Evolutionary conservation across 2,113 vertebrate species (phyloP).

Genomic region (Rhombomys opimus): DNA sequence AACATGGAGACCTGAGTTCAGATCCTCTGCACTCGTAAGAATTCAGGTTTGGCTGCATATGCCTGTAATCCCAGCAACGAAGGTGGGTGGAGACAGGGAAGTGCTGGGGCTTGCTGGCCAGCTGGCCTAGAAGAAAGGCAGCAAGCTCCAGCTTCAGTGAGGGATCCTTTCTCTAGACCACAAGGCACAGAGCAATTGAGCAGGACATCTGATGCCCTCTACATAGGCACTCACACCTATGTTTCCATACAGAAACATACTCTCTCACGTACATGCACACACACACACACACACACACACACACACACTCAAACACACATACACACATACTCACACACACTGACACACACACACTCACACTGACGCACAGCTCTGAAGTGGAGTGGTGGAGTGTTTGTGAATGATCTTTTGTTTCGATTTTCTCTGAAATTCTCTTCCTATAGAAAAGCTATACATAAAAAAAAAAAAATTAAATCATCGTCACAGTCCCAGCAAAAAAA

Average conservation of each 20-base stretch:
- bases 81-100: not conserved
- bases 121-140: not conserved
- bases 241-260: not conserved
- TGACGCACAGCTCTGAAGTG: not conserved
- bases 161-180: not conserved
- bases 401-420: slow-evolving; percentile 42
- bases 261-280: not conserved
- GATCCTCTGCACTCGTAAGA: not conserved
- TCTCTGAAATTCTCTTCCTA: slow-evolving; percentile 36
- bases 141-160: not conserved
- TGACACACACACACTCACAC: not conserved
- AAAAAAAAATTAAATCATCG: slow-evolving; percentile 22
- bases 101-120: no score
- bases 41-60: no score
- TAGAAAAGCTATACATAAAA: not conserved
- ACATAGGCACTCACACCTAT: not conserved
- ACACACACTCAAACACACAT: not conserved
- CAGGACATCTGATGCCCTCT: not conserved
- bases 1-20: not conserved
- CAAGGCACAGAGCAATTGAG: not conserved
- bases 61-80: not conserved
- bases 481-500: not conserved
- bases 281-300: not conserved
- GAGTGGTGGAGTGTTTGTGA: not conserved
- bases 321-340: not conserved